Conservation (phyloP, 1,140 invertebrate species). For the Dryas iulia region DNA sequence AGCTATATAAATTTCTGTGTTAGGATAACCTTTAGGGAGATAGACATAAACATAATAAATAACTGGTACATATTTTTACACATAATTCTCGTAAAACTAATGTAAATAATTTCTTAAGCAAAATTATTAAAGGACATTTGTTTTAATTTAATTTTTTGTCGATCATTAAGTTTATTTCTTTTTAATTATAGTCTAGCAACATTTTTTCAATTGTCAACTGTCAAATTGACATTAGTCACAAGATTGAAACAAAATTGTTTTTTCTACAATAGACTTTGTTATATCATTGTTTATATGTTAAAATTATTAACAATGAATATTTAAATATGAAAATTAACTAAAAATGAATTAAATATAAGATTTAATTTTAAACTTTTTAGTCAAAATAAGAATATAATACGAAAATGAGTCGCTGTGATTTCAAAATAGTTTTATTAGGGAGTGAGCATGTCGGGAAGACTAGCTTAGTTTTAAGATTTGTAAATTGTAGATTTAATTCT, state of each 20-base stretch:
- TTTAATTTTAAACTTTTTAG: not conserved
- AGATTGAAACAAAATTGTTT: not conserved
- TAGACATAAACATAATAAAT: too few relatives aligned
- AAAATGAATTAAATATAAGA: not conserved
- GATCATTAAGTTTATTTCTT: too few relatives aligned
- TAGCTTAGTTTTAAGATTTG: slow-evolving; percentile 69
- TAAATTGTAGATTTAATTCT: slow-evolving; percentile 66
- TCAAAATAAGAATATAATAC: slow-evolving; percentile 29
- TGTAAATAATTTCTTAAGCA: too few relatives aligned
- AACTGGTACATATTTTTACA: too few relatives aligned
- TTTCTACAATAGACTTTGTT: not conserved
- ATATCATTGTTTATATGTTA: not conserved
- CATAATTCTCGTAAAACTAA: too few relatives aligned
- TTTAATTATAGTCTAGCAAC: not conserved
- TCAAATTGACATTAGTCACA: not conserved
- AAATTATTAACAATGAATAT: slow-evolving; percentile 1
- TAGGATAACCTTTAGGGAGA: too few relatives aligned
- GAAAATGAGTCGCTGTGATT: slow-evolving; percentile 67
- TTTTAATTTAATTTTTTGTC: too few relatives aligned
- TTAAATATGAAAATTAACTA: not conserved
- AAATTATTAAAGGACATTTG: too few relatives aligned
- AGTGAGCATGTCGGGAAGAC: slow-evolving; percentile 75
- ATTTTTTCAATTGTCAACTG: not conserved
- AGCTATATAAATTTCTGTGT: too few relatives aligned
- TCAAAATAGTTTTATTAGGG: slow-evolving; percentile 72